Conservation (phyloP, 2,888 invertebrate genomes). For the Dryomyza anilis region DNA sequence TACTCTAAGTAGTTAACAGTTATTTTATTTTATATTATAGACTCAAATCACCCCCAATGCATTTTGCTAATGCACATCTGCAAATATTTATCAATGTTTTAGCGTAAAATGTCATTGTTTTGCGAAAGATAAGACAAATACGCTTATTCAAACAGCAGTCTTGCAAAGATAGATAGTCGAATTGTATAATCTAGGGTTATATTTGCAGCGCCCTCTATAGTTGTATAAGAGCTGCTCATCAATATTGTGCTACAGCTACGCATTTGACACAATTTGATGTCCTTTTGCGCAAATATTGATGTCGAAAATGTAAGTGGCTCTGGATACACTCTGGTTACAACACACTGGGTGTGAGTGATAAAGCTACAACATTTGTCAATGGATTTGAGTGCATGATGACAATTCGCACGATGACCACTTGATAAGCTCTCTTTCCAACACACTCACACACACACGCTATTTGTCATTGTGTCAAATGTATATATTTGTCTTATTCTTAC, state of each 20-base stretch:
- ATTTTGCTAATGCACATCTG: too few species aligned
- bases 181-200: too few species aligned
- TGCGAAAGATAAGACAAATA: too few species aligned
- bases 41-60: too few species aligned
- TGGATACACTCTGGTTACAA: too few species aligned
- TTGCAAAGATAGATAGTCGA: too few species aligned
- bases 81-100: too few species aligned
- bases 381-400: not conserved
- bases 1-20: too few species aligned
- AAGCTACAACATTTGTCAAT: conserved; percentile 7
- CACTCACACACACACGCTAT: not conserved
- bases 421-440: not conserved
- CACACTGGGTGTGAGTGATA: not conserved
- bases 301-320: not conserved
- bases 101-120: too few species aligned
- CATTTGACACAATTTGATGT: not conserved
- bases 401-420: conserved; percentile 1
- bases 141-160: too few species aligned
- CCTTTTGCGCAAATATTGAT: not conserved
- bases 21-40: too few species aligned
- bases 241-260: not conserved
- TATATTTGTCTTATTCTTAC: not conserved
- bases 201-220: too few species aligned
- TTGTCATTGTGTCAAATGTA: not conserved
- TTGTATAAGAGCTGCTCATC: conserved; percentile 9